phyloP scores from a whole-genome alignment of 2,888 invertebrate species.

The Temnothorax ravouxi region DNA sequence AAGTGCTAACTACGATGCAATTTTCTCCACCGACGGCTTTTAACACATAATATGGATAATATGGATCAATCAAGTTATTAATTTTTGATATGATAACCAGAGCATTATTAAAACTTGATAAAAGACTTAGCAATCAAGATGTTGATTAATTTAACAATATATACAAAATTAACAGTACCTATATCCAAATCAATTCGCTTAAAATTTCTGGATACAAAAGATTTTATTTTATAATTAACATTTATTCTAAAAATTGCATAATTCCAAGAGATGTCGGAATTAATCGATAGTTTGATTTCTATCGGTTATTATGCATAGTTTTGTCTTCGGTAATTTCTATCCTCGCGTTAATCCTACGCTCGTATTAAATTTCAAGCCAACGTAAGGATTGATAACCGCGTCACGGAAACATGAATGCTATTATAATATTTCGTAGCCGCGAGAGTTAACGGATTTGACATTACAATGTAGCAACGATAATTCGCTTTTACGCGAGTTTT shows the following conservation, averaged over 20 bases:
- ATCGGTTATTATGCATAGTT: background rate
- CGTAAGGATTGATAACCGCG: constrained; percentile 27
- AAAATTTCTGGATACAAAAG: background rate
- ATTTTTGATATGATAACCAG: constrained; percentile 11
- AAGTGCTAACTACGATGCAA: constrained; percentile 17
- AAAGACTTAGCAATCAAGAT: background rate
- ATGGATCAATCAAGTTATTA: constrained; percentile 3
- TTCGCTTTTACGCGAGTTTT: constrained; percentile 43
- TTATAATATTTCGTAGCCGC: constrained; percentile 33
- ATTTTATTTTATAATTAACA: background rate
- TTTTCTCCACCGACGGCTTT: constrained; percentile 21
- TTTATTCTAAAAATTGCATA: background rate
- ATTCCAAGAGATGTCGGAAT: background rate
- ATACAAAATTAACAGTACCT: background rate
- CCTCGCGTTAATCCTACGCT: background rate
- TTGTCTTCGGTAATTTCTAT: constrained; percentile 21
- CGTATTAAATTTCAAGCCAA: background rate
- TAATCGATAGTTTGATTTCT: background rate
- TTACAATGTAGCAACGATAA: constrained; percentile 36
- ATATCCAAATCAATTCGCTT: background rate
- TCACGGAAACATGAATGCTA: constrained; percentile 23
- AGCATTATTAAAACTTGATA: background rate
- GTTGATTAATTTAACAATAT: constrained; percentile 7
- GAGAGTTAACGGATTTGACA: constrained; percentile 51
- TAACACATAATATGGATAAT: background rate